Conservation (phyloP, 2,113 vertebrate genomes). For the Pithys albifrons region DNA sequence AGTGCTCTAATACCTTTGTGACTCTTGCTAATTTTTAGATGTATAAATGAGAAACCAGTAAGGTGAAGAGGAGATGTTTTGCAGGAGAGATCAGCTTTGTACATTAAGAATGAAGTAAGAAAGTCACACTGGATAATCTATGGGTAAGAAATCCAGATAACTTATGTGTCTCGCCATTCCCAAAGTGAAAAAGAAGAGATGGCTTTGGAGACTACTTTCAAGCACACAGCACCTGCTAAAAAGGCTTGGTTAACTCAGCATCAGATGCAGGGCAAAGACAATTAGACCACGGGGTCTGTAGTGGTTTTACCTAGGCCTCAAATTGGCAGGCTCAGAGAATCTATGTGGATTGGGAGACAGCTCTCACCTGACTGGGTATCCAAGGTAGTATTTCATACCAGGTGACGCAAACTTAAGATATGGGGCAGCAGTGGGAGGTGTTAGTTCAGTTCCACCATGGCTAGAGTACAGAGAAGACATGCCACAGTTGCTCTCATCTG, state of each 20-base stretch:
- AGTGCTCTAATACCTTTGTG: not conserved
- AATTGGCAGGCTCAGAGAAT: no score
- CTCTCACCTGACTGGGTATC: no score
- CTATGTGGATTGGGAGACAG: no score
- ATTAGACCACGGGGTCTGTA: not conserved
- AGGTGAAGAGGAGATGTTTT: not conserved
- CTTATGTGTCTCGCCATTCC: not conserved
- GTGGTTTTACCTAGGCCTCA: no score
- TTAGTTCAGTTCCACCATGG: no score
- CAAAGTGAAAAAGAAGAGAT: not conserved
- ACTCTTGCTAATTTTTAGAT: not conserved
- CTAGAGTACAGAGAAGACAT: no score
- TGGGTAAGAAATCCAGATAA: not conserved
- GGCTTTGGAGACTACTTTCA: not conserved
- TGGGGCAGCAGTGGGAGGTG: no score
- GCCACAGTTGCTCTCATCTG: no score
- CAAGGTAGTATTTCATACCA: no score
- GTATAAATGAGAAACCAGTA: not conserved
- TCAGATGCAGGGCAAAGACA: not conserved
- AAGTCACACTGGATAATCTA: not conserved
- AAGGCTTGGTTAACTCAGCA: not conserved
- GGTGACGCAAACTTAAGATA: no score
- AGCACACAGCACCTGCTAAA: not conserved
- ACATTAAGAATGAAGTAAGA: not conserved
- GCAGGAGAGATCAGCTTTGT: not conserved